Percentiles rank a stretch among this genome's conserved stretches.
phyloP scores from a whole-genome alignment of 2,888 invertebrate species.

The Hyalella azteca region DNA sequence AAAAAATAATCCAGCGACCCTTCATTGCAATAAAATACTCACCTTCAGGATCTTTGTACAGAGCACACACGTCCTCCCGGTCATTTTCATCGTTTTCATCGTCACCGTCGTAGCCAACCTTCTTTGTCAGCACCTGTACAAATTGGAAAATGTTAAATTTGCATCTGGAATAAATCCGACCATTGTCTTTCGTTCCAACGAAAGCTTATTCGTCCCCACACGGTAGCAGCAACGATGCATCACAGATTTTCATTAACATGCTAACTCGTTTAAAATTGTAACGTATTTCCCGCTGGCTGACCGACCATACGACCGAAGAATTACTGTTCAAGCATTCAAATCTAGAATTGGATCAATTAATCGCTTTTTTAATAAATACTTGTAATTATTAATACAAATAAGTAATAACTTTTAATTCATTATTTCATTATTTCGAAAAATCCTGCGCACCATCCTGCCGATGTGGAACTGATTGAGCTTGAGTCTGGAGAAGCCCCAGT shows the following conservation, averaged over 20 bases:
- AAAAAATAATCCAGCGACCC: too few relatives aligned
- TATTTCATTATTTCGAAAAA: conserved; percentile 61
- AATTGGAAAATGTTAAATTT: neutral
- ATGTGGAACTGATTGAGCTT: conserved; percentile 69
- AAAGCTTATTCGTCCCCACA: too few relatives aligned
- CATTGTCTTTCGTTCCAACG: neutral
- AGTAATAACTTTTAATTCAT: neutral
- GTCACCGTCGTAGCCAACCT: conserved; percentile 64
- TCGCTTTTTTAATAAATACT: too few relatives aligned
- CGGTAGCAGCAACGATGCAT: too few relatives aligned
- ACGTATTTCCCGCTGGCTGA: too few relatives aligned
- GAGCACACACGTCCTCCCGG: conserved; percentile 65
- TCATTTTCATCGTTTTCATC: conserved; percentile 72
- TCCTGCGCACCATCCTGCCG: conserved; percentile 68
- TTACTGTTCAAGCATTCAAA: too few relatives aligned
- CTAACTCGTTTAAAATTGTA: too few relatives aligned
- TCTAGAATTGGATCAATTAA: too few relatives aligned
- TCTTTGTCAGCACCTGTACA: conserved; percentile 70
- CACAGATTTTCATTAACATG: too few relatives aligned
- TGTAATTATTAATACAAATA: too few relatives aligned
- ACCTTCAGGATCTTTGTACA: conserved; percentile 54
- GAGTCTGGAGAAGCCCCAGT: conserved; percentile 73
- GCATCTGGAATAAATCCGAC: neutral
- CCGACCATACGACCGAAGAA: too few relatives aligned
- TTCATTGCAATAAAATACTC: too few relatives aligned